These are phyloP conservation scores for Gasterosteus nipponicus DNA, from an alignment of 2,113 vertebrate genomes.

Conservation along the genomic window DNA sequence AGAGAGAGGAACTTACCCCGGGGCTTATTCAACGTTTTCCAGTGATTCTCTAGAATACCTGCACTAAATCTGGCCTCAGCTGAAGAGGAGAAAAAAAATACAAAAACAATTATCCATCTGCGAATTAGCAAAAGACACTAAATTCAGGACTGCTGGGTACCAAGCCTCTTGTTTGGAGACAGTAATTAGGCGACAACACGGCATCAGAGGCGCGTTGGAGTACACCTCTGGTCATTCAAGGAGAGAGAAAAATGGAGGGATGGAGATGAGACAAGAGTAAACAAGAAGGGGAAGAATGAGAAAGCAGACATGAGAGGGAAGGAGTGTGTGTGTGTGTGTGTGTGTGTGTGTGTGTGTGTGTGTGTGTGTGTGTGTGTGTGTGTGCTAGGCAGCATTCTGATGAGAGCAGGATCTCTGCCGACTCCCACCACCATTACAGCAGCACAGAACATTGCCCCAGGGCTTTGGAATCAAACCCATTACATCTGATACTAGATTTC, in stretches of 20 bases:
- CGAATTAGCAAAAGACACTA: slow-evolving; percentile 59
- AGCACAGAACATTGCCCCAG: slow-evolving; percentile 60
- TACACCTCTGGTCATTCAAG: slow-evolving; percentile 51
- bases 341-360: slow-evolving; percentile 19
- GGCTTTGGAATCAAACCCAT: slow-evolving; percentile 75
- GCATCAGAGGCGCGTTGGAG: slow-evolving; percentile 20
- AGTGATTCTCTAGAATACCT: slow-evolving; percentile 53
- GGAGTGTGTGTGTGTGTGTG: slow-evolving; percentile 14
- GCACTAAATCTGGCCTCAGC: slow-evolving; percentile 57
- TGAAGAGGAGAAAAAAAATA: slow-evolving; percentile 46
- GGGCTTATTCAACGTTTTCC: slow-evolving; percentile 53
- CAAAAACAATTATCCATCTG: slow-evolving; percentile 64
- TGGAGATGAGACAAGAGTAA: slow-evolving; percentile 28
- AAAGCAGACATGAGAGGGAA: slow-evolving; percentile 42
- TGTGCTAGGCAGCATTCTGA: slow-evolving; percentile 58
- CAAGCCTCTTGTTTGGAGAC: slow-evolving; percentile 57
- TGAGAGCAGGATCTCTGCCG: slow-evolving; percentile 67
- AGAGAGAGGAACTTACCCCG: slow-evolving; percentile 49
- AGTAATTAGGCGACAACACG: slow-evolving; percentile 63
- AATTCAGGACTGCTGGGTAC: slow-evolving; percentile 62
- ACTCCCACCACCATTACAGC: slow-evolving; percentile 71
- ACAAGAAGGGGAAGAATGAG: slow-evolving; percentile 40
- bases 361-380: slow-evolving; percentile 22
- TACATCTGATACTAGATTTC: slow-evolving; percentile 77
- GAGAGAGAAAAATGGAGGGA: slow-evolving; percentile 37